Base-by-base conservation (phyloP, 2,797 vertebrate genomes). In the Sandelia bainsii region DNA sequence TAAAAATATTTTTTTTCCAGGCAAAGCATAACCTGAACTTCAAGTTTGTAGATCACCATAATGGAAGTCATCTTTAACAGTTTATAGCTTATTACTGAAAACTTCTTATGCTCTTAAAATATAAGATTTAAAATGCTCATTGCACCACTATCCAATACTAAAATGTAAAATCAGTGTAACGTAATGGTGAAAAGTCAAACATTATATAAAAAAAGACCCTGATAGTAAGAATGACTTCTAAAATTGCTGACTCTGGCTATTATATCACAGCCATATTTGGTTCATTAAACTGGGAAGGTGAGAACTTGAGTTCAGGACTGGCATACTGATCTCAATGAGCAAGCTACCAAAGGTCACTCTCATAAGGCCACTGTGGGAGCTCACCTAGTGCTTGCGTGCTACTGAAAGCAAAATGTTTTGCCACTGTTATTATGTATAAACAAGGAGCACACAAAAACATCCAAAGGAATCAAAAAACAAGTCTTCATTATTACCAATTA, bases 231-330 rank as follows among this genome's bases (percentile, higher is more conserved):
- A 82, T 82, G 83, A 83, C 89, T 90, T 90, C 75, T 72, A 90
- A 86, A 90, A 82, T 77, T 60, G 89, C 91, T 92, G 89, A 92
- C 73, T 83, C 56, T 16, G 11, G 62, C 69, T 77, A 32, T 84
- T 70, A 68, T 59, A 51, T 69, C 50, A 42, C 59, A 71, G 77
- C 75, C 63, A 63, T 81, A 45, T 79, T 85, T 89, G 89, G 84
- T 86, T 90, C 89, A 90, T 93, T 93, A 91, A 88, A 75, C 84
- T 52, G 75, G 69, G 86, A 92, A 92, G 89, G 90, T 91, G 87
- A 92, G 86, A 75, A 78, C 81, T 70, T 27, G 72, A 86, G 80
- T 72, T 83, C 61, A 84, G 81, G 50, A 86, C 73, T 79, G 69
- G 59, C 76, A 80, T 73, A 69, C 73, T 62, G 79, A 86, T 86